Evolutionary conservation across 1,140 invertebrate species (phyloP), one percentile per base, ranked within the genome.

Genomic region (Aricia agestis): DNA sequence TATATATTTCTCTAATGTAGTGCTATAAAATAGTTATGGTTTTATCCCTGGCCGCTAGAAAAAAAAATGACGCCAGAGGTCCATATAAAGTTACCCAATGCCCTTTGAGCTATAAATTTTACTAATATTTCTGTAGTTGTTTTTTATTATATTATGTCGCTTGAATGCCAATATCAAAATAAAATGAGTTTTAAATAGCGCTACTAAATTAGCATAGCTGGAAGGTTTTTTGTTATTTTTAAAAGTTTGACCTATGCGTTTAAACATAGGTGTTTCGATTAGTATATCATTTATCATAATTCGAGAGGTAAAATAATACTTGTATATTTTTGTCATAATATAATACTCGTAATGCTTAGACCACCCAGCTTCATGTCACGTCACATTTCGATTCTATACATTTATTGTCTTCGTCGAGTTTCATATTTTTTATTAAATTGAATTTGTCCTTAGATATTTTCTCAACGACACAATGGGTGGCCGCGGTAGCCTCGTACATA

Each of bases 401-500:
- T 52, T 52, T 52, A 15, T 52, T 11, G 10, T 52, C 13, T 52
- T 52, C 1, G 45, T 52, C 45, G 11, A 13, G 10, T 52, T 52
- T 52, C 5, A 9, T 52, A 11, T 15, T 10, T 63, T 63, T 63
- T 63, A 19, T 63, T 25, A 19, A 63, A 25, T 63, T 63, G 18
- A 19, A 63, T 63, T 11, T 63, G 59, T 63, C 59, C 59, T 63
- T 63, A 63, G 18, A 63, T 25, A 31, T 63, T 63, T 63, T 63
- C 59, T 63, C 59, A 63, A 63, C 59, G 18, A 63, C 59, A 63
- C 59, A 63, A 63, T 63, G 58, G 58, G 1, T 59, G 18, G 18
- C 59, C 17, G 18, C 18, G 7, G 42, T 71, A 76, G 71, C 77
- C 77, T 78, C 76, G 77, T 61, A 65, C 59, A 52, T 19, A 74